Evolutionary conservation across 2,113 vertebrate species (phyloP).

Genomic region (Proteles cristata): DNA sequence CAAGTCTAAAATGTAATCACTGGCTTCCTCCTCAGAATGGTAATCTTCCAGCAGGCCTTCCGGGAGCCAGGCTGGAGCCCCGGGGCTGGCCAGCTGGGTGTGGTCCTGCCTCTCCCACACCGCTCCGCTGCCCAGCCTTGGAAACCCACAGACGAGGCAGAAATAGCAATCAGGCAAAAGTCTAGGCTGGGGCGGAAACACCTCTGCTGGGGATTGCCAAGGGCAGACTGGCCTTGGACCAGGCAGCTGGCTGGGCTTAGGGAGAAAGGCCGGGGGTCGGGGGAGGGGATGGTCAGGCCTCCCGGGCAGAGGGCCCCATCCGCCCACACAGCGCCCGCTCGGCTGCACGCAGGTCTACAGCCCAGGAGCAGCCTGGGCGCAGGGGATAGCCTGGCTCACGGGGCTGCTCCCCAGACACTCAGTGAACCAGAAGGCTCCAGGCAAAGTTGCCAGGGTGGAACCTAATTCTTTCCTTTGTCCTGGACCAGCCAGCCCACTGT

Average conservation of each 20-base stretch:
- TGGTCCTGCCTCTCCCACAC: background rate
- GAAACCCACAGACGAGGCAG: background rate
- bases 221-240: background rate
- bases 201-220: background rate
- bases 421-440: background rate
- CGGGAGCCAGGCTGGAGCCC: background rate
- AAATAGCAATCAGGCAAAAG: background rate
- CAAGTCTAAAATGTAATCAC: conserved; percentile 85
- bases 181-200: background rate
- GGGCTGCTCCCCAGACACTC: background rate
- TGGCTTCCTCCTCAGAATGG: conserved; percentile 79
- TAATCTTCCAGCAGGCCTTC: conserved; percentile 73
- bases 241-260: background rate
- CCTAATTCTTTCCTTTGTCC: background rate
- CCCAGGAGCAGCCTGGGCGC: background rate
- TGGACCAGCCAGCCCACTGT: background rate
- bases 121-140: background rate
- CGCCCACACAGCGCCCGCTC: background rate
- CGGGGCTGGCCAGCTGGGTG: background rate
- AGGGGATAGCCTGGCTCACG: background rate
- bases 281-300: background rate
- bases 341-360: background rate
- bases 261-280: background rate
- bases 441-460: background rate
- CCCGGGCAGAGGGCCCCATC: background rate